Percentiles rank a stretch among this genome's conserved stretches.
Conservation (phyloP, 2,888 invertebrate genomes). For the Dusona sp. region DNA sequence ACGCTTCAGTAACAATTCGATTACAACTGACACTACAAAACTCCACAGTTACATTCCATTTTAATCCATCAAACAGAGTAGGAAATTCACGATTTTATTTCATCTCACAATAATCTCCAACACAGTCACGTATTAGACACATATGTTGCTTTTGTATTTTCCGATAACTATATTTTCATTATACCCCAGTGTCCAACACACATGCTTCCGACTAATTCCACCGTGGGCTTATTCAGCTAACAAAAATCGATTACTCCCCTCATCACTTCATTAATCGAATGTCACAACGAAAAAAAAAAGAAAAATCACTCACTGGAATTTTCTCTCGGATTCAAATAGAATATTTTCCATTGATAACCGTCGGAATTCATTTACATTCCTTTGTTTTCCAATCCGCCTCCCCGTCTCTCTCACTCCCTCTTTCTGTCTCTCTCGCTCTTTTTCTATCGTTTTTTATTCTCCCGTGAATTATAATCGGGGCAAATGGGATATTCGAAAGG, state of each 20-base stretch:
- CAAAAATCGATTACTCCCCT: conserved; percentile 59
- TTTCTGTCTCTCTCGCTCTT: conserved; percentile 14
- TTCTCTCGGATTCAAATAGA: conserved; percentile 32
- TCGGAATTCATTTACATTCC: conserved; percentile 61
- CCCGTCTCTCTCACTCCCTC: conserved; percentile 5
- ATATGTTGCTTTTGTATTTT: not conserved
- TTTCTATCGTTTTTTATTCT: conserved; percentile 16
- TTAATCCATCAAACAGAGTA: not conserved
- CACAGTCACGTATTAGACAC: too few relatives aligned
- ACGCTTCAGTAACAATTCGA: not conserved
- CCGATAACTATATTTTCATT: not conserved
- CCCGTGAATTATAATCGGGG: conserved; percentile 57
- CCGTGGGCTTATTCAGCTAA: conserved; percentile 27
- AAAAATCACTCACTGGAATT: conserved; percentile 3
- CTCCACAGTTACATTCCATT: not conserved
- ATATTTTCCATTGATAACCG: conserved; percentile 66
- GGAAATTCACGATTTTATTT: not conserved
- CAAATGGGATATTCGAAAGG: conserved; percentile 50
- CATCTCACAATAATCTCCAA: not conserved
- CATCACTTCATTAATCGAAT: conserved; percentile 64
- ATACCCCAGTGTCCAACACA: not conserved
- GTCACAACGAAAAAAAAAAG: conserved; percentile 30
- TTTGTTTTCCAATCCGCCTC: conserved; percentile 49
- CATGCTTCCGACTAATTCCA: not conserved
- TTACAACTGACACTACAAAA: not conserved